Conservation (phyloP, 1,140 invertebrate species). For the Drosophila burlai region DNA sequence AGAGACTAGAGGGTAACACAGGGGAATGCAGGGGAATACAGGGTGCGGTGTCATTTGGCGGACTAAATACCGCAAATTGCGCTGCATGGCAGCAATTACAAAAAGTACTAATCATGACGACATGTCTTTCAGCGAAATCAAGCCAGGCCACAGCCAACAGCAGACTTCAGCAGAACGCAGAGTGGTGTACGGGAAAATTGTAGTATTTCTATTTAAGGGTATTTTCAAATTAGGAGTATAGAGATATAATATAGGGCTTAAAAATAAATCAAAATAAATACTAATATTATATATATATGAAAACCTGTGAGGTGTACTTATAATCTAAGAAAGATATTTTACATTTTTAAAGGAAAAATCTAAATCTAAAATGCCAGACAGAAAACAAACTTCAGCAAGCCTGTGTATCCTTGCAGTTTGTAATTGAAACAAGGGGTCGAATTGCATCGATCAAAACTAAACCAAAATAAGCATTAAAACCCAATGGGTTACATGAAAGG, state of each 20-base stretch:
- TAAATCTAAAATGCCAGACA: not conserved
- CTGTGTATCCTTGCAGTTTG: not conserved
- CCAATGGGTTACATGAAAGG: not conserved
- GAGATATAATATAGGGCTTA: not conserved
- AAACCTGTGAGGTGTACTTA: not conserved
- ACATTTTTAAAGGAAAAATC: not conserved
- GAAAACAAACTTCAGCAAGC: not conserved
- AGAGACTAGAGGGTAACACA: not conserved
- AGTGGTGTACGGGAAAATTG: constrained; percentile 5
- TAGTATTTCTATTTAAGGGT: constrained; percentile 11
- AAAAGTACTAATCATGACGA: constrained; percentile 75
- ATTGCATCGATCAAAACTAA: no score
- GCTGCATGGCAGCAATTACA: constrained; percentile 77
- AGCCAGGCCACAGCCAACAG: constrained; percentile 50
- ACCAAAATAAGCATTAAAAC: no score
- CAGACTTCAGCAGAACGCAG: constrained; percentile 37
- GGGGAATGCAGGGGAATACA: not conserved
- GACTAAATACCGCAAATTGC: constrained; percentile 79
- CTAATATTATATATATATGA: no score
- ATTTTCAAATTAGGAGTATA: not conserved
- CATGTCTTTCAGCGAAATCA: constrained; percentile 62
- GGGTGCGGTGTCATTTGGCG: constrained; percentile 67
- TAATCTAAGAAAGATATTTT: not conserved
- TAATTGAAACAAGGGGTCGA: not conserved
- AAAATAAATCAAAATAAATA: not conserved